Evolutionary conservation across 1,140 invertebrate genomes (phyloP).

Genomic region (Ooceraea biroi): DNA sequence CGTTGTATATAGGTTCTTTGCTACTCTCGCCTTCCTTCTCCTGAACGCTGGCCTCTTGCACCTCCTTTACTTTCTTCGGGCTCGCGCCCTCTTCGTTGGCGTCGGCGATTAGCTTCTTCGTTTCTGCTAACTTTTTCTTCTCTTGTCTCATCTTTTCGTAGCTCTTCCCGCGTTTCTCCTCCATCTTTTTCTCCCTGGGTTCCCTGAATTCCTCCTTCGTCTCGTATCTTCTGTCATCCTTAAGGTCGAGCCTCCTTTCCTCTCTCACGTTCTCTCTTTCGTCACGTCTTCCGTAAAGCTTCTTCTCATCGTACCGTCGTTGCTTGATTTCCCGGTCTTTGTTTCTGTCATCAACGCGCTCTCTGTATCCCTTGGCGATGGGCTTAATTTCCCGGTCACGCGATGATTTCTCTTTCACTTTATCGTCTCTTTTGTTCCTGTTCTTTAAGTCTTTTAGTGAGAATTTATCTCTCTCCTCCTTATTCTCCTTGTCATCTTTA

Average conservation of each 20-base stretch:
- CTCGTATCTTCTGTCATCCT: constrained; percentile 77
- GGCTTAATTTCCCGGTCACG: constrained; percentile 80
- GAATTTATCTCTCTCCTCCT: constrained; percentile 82
- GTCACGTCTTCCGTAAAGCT: constrained; percentile 78
- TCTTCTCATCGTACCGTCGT: constrained; percentile 86
- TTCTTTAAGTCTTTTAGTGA: constrained; percentile 82
- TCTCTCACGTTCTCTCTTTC: constrained; percentile 75
- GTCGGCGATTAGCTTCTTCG: constrained; percentile 80
- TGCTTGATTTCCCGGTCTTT: constrained; percentile 84
- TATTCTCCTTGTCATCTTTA: constrained; percentile 84
- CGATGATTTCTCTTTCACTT: constrained; percentile 79
- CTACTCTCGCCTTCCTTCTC: constrained; percentile 49
- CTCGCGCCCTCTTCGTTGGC: constrained; percentile 48
- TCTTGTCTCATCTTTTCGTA: constrained; percentile 85
- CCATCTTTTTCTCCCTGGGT: constrained; percentile 78
- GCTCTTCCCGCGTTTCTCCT: constrained; percentile 84
- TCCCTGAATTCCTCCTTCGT: constrained; percentile 78
- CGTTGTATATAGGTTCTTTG: constrained; percentile 57
- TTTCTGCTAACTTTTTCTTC: constrained; percentile 82
- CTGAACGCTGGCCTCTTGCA: constrained; percentile 44
- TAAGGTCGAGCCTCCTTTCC: constrained; percentile 74
- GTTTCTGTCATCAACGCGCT: constrained; percentile 83
- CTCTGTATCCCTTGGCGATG: constrained; percentile 80
- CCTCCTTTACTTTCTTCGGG: constrained; percentile 65
- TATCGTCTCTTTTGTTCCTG: constrained; percentile 82